These are phyloP conservation scores for Larimichthys polyactis DNA, from an alignment of 2,113 vertebrate species.

Conservation along the genomic window DNA sequence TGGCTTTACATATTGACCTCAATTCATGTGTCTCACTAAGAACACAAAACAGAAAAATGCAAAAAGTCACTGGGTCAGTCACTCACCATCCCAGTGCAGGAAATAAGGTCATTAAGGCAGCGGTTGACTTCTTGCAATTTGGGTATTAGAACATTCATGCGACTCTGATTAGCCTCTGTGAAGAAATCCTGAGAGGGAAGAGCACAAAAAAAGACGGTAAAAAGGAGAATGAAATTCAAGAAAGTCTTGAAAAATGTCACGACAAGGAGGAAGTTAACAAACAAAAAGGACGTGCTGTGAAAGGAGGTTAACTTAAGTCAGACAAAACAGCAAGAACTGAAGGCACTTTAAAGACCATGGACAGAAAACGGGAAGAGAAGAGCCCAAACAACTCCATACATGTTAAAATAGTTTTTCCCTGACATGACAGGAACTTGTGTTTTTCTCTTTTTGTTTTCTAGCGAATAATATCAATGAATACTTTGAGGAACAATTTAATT, in stretches of 20 bases:
- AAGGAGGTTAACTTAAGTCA: background rate
- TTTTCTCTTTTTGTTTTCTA: background rate
- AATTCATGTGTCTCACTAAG: background rate
- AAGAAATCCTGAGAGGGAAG: slow-evolving; percentile 84
- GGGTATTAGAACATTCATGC: slow-evolving; percentile 87
- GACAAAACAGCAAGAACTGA: background rate
- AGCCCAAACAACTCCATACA: background rate
- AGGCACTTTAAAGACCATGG: background rate
- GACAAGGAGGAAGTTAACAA: background rate
- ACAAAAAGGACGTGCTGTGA: background rate
- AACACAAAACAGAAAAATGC: background rate
- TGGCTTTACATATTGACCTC: background rate
- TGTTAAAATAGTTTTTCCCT: background rate
- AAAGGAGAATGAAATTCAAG: background rate
- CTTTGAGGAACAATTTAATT: background rate
- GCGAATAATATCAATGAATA: background rate
- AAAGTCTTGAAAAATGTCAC: background rate
- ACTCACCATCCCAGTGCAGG: slow-evolving; percentile 86
- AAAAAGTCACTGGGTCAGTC: background rate
- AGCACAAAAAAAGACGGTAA: slow-evolving; percentile 3
- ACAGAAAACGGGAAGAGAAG: background rate
- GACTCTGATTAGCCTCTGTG: slow-evolving; percentile 81
- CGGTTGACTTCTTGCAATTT: slow-evolving; percentile 93
- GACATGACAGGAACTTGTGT: background rate
- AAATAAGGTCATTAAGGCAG: slow-evolving; percentile 91